Evolutionary conservation across 2,888 invertebrate species (phyloP), one percentile per base, ranked within the genome.

Genomic region (Spicauda simplicius): DNA sequence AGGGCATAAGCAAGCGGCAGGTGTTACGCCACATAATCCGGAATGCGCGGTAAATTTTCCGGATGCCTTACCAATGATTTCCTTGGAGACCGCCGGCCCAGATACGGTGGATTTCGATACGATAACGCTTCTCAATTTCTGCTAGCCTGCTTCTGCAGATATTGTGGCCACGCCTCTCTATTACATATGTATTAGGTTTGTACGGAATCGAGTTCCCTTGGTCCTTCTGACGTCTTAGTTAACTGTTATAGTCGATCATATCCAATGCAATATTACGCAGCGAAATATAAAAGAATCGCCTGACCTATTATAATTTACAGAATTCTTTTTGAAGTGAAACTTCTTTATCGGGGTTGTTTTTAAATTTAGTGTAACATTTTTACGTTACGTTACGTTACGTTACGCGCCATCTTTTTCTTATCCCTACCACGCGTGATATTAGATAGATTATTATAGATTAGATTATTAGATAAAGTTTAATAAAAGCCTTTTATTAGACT

Each of bases 1-100:
- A 84, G 85, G 83, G 75, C 85, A 86, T 85, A 86, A 85, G 84
- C 86, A 86, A 85, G 80, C 83, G 85, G 86, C 91, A 91, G 92
- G 91, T 90, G 86, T 88, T 85, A 82, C 88, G 86, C 85, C 84
- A 86, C 87, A 84, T 86, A 85, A 89, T 84, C 81, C 82, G 86
- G 90, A 90, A 89, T 89, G 88, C 89, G 93, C 93, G 93, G 93
- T 94, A 94, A 94, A 94, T 94, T 94, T 93, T 94, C 94, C 93
- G 95, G 95, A 95, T 95, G 95, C 95, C 95, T 95, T 95, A 94
- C 95, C 95, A 95, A 95, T 95, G 95, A 95, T 95, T 95, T 95
- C 95, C 95, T 95, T 94, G 86, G 95, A 95, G 95, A 95, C 95
- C 90, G 87, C 87, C 90, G 88, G 87, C 87, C 91, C 87, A 89